Evolutionary conservation across 2,888 invertebrate species (phyloP), one percentile per base, ranked within the genome.

Genomic region (Pterobdella sp.): DNA sequence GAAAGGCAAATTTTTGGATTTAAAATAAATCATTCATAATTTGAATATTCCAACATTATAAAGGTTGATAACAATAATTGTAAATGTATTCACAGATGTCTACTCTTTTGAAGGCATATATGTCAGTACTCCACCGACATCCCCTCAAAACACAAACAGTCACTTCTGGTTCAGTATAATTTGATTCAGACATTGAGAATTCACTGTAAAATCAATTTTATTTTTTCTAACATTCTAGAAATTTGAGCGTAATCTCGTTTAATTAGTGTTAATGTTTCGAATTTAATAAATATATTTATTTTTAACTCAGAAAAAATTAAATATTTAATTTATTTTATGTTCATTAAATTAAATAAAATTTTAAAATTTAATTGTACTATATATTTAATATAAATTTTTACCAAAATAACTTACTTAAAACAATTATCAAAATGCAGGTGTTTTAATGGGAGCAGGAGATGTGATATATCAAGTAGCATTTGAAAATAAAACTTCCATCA

Each of bases 61-160:
- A n/a, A n/a, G n/a, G n/a, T n/a, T n/a, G n/a, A n/a, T n/a, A n/a
- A n/a, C n/a, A n/a, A n/a, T n/a, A n/a, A n/a, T n/a, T n/a, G n/a
- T n/a, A n/a, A n/a, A n/a, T n/a, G n/a, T n/a, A n/a, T 67, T 67
- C 42, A 64, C 65, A 60, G 35, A 73, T 73, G 73, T 68, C 73
- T 1, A 67, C 68, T 29, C 14, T 73, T 34, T 34, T 73, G 35
- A 49, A 66, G 7, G 31, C 32, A 26, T 73, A 73, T 32, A 35
- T 73, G 60, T 34, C 35, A 36, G 32, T 26, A 14, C 32, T 73
- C 29, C 67, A 68, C 26, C 26, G 22, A 3, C 63, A 73, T 73
- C 73, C 73, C 31, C 36, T 73, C 34, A 67, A 56, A 26, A 73
- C 73, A 10, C 73, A 73, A 26, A 67, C 68, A 7, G 34, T 73